phyloP scores from a whole-genome alignment of 2,797 vertebrate species.

The Heliangelus exortis region DNA sequence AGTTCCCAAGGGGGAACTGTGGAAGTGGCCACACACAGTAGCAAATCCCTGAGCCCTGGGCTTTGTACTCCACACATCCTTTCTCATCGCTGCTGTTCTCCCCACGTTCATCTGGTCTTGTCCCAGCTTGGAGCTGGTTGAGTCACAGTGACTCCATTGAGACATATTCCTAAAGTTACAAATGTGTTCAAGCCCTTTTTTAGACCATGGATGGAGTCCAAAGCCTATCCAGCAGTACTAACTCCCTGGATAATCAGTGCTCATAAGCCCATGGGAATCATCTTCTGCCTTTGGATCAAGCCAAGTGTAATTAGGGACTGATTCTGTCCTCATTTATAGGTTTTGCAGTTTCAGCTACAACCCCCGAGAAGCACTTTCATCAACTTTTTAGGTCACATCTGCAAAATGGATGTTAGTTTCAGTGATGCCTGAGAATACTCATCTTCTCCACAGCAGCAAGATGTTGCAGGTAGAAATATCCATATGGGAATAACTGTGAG shows the following conservation, averaged over 20 bases:
- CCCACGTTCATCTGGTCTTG: background rate
- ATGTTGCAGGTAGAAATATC: background rate
- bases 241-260: background rate
- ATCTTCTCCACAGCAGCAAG: background rate
- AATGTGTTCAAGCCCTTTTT: background rate
- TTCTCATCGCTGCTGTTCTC: background rate
- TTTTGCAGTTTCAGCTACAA: background rate
- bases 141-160: background rate
- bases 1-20: accelerated
- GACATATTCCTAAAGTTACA: background rate
- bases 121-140: background rate
- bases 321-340: background rate
- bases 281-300: background rate
- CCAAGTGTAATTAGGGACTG: background rate
- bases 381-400: background rate
- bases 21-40: background rate
- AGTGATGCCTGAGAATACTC: background rate
- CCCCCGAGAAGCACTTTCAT: background rate
- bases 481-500: background rate
- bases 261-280: background rate
- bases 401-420: background rate
- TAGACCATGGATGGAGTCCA: background rate
- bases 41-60: background rate
- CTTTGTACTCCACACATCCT: accelerated
- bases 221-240: background rate